These are phyloP conservation scores for Chiloscyllium plagiosum DNA, from an alignment of 2,113 vertebrate species.

Conservation along the genomic window DNA sequence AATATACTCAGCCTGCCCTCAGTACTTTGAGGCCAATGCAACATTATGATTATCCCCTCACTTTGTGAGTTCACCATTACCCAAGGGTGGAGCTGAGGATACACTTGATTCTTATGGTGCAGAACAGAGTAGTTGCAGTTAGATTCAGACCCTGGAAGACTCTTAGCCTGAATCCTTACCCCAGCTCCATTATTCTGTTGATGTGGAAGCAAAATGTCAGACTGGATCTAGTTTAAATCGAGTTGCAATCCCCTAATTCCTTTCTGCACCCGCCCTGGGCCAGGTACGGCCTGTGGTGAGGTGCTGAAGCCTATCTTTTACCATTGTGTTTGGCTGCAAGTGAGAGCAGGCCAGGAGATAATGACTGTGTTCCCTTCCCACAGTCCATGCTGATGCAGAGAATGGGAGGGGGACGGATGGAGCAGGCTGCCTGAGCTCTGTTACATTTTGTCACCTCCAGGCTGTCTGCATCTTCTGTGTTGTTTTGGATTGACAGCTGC, in stretches of 20 bases:
- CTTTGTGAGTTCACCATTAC: neutral
- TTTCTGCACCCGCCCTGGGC: too few relatives aligned
- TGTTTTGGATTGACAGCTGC: neutral
- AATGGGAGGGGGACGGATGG: neutral
- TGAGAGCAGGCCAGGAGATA: neutral
- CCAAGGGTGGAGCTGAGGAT: neutral
- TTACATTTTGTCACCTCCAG: neutral
- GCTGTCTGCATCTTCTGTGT: neutral
- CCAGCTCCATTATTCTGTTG: neutral
- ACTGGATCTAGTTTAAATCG: neutral
- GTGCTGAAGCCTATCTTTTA: neutral
- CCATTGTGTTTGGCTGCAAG: neutral
- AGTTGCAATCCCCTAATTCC: neutral
- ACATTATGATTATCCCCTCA: neutral
- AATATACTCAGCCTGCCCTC: neutral
- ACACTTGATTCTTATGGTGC: neutral
- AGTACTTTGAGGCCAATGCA: neutral
- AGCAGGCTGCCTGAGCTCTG: neutral
- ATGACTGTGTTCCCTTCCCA: too few relatives aligned
- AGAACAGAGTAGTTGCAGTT: neutral
- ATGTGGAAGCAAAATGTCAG: neutral
- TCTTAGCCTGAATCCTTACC: neutral
- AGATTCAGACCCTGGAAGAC: neutral
- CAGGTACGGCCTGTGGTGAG: neutral
- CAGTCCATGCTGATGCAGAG: neutral